Percentiles rank a stretch among this genome's conserved stretches.
These are phyloP conservation scores for Onychomys leucogaster DNA, from an alignment of 2,797 vertebrate species.

Conservation along the genomic window DNA sequence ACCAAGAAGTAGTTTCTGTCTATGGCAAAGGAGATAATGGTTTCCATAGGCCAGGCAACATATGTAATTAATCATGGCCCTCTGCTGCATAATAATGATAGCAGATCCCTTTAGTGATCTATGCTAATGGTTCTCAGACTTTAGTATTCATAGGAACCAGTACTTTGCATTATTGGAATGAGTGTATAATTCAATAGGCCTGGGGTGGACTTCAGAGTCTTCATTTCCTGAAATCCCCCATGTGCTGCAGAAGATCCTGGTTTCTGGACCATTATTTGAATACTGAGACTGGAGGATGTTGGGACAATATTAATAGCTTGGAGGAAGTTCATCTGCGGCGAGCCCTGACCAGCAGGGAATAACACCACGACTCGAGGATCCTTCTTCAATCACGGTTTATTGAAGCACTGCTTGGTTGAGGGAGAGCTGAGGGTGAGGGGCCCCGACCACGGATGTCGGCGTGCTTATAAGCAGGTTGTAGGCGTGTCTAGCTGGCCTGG, in stretches of 20 bases:
- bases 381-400: too few relatives aligned
- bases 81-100: background rate
- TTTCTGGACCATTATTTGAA: background rate
- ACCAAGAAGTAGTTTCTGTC: background rate
- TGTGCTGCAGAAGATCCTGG: background rate
- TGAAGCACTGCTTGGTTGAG: too few relatives aligned
- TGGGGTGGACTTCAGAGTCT: background rate
- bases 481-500: too few relatives aligned
- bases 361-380: too few relatives aligned
- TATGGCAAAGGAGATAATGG: background rate
- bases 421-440: too few relatives aligned
- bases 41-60: background rate
- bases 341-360: too few relatives aligned
- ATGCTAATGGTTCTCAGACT: background rate
- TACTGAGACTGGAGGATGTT: background rate
- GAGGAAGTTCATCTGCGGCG: background rate
- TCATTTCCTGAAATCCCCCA: background rate
- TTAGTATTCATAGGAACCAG: background rate
- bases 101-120: background rate
- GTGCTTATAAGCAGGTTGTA: too few relatives aligned
- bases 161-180: background rate
- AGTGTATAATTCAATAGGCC: conserved; percentile 1
- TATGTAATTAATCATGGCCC: background rate
- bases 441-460: too few relatives aligned
- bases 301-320: background rate